phyloP scores from a whole-genome alignment of 2,888 invertebrate genomes.

The Rhagium mordax region DNA sequence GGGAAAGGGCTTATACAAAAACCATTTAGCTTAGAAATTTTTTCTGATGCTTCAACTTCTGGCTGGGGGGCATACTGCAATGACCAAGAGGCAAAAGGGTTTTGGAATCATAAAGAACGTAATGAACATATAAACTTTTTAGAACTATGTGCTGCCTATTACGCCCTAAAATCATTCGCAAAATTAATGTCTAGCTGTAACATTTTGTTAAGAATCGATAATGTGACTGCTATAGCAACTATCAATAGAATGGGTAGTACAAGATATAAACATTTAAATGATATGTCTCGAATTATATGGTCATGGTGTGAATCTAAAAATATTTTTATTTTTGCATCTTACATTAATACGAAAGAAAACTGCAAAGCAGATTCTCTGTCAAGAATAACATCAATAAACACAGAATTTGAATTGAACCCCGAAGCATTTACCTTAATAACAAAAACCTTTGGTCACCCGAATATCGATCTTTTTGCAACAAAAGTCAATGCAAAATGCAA shows the following conservation, averaged over 20 bases:
- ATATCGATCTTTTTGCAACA: slow-evolving; percentile 54
- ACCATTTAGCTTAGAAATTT: slow-evolving; percentile 35
- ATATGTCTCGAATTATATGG: slow-evolving; percentile 50
- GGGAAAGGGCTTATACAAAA: background rate
- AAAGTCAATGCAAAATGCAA: slow-evolving; percentile 51
- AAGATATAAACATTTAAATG: slow-evolving; percentile 42
- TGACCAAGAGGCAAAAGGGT: slow-evolving; percentile 35
- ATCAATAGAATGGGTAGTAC: slow-evolving; percentile 52
- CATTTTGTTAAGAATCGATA: slow-evolving; percentile 47
- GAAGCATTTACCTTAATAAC: slow-evolving; percentile 30
- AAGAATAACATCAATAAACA: background rate
- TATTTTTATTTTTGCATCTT: slow-evolving; percentile 37
- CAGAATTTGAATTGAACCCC: slow-evolving; percentile 8
- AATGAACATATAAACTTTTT: slow-evolving; percentile 44
- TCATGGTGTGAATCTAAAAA: slow-evolving; percentile 39
- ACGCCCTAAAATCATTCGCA: slow-evolving; percentile 49
- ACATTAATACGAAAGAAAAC: slow-evolving; percentile 38
- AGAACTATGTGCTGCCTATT: slow-evolving; percentile 47
- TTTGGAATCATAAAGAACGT: slow-evolving; percentile 41
- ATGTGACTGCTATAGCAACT: slow-evolving; percentile 35
- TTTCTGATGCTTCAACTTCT: slow-evolving; percentile 48
- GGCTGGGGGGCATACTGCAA: slow-evolving; percentile 47
- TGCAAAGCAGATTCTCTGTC: slow-evolving; percentile 31
- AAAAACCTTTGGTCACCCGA: slow-evolving; percentile 36
- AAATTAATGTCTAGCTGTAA: slow-evolving; percentile 31